Conservation (phyloP, 2,113 vertebrate genomes). For the Peromyscus californicus region DNA sequence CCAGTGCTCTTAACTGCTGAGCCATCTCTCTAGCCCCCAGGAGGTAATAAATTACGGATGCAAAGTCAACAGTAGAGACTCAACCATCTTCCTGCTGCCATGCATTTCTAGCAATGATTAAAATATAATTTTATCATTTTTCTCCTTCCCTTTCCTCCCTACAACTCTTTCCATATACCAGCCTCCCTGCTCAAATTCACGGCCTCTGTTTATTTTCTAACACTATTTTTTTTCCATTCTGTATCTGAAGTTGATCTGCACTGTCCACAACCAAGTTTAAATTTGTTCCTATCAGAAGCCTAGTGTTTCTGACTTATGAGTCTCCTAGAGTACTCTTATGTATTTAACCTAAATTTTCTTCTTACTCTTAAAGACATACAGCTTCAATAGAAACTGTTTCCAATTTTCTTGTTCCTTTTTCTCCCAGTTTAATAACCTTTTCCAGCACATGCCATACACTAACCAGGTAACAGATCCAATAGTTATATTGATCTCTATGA, state of each 20-base stretch:
- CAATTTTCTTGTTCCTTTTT: not conserved
- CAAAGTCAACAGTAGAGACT: not conserved
- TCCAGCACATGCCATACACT: not conserved
- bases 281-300: not conserved
- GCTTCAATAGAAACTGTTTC: not conserved
- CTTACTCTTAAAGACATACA: not conserved
- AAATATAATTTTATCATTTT: not conserved
- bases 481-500: not conserved
- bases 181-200: not conserved
- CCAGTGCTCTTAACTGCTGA: no score
- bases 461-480: not conserved
- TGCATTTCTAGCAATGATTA: not conserved
- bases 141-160: not conserved
- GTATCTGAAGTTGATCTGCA: not conserved
- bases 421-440: not conserved
- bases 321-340: not conserved
- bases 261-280: not conserved
- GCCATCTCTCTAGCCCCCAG: no score
- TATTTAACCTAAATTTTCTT: not conserved
- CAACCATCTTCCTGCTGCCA: not conserved
- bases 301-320: not conserved
- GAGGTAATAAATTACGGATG: not conserved
- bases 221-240: not conserved
- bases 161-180: not conserved
- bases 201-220: not conserved